phyloP scores from a whole-genome alignment of 1,140 invertebrate genomes.

The Oryzaephilus surinamensis region DNA sequence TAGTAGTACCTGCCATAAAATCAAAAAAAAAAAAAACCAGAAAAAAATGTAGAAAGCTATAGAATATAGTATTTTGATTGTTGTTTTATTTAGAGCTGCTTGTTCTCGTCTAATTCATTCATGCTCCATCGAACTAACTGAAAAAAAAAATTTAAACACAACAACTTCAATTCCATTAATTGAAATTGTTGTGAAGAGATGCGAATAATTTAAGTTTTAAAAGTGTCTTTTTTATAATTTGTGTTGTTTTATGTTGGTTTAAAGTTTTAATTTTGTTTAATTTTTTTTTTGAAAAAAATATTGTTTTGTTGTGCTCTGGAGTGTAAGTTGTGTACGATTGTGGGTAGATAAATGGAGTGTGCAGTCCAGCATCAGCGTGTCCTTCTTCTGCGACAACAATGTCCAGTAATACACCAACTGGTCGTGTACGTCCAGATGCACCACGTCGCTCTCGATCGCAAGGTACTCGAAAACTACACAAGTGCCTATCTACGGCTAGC shows the following conservation, averaged over 20 bases:
- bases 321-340: constrained; percentile 21
- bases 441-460: constrained; percentile 66
- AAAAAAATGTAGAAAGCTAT: no score
- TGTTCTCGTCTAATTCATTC: constrained; percentile 22
- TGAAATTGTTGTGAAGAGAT: no score
- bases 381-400: constrained; percentile 13
- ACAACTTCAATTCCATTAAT: no score
- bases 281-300: neutral
- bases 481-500: constrained; percentile 72
- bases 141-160: no score
- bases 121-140: constrained; percentile 5
- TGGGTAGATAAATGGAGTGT: constrained; percentile 35
- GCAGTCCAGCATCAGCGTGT: constrained; percentile 35
- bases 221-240: no score
- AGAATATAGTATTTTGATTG: no score
- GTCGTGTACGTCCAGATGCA: constrained; percentile 33
- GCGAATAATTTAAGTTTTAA: no score
- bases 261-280: neutral
- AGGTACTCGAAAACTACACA: constrained; percentile 83
- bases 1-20: constrained; percentile 14
- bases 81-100: constrained; percentile 15
- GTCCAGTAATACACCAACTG: constrained; percentile 31
- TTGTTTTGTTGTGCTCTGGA: constrained; percentile 10
- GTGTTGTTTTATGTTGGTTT: neutral
- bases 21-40: no score